These are phyloP conservation scores for Acrocephalus scirpaceus DNA, from an alignment of 2,797 vertebrate species.

Conservation along the genomic window DNA sequence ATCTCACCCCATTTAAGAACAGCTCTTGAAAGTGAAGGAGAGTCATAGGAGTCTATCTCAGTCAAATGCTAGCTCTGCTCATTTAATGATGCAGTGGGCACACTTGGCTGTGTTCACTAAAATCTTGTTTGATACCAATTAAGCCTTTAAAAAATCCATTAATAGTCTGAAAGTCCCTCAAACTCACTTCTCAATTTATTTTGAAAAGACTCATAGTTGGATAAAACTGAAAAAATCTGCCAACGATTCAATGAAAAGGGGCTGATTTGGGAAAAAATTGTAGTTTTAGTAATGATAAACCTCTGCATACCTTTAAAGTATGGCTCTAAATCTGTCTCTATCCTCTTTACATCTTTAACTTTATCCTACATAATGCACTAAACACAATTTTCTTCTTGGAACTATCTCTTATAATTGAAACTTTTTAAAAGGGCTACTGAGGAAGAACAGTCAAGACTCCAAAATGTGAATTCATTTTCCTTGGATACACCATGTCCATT, in stretches of 20 bases:
- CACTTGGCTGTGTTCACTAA: constrained; percentile 56
- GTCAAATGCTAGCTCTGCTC: constrained; percentile 52
- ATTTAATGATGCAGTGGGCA: constrained; percentile 43
- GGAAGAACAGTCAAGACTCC: neutral
- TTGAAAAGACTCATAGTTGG: constrained; percentile 42
- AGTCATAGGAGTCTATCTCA: constrained; percentile 49
- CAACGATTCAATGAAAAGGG: constrained; percentile 4
- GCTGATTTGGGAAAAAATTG: constrained; percentile 34
- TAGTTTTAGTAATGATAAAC: constrained; percentile 38
- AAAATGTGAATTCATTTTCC: neutral
- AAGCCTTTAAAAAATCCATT: constrained; percentile 54
- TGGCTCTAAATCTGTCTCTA: constrained; percentile 33
- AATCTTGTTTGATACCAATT: constrained; percentile 68
- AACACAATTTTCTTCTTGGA: constrained; percentile 16
- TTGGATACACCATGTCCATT: neutral
- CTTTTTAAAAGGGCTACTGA: constrained; percentile 16
- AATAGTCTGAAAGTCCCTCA: constrained; percentile 43
- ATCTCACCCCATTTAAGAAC: constrained; percentile 54
- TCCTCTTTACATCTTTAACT: constrained; percentile 37
- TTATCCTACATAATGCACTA: constrained; percentile 48
- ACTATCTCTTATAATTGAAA: constrained; percentile 24
- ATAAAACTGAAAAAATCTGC: constrained; percentile 30
- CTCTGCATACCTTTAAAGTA: neutral
- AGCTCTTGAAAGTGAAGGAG: constrained; percentile 56
- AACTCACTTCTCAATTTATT: constrained; percentile 48